Evolutionary conservation across 1,140 invertebrate species (phyloP).

Genomic region (Eumaeus atala): DNA sequence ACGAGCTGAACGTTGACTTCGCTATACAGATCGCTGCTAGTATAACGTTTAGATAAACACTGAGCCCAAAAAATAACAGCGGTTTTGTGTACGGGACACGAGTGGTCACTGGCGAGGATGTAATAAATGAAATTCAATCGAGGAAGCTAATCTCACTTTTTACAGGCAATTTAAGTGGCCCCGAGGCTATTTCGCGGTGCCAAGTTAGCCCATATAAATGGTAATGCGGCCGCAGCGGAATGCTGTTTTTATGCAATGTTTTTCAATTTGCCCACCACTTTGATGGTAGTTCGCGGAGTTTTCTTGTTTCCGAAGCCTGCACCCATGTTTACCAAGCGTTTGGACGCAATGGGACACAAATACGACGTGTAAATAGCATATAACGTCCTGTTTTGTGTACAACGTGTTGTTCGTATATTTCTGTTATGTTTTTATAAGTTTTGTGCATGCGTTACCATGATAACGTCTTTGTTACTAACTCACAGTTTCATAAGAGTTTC

Average conservation of each 20-base stretch:
- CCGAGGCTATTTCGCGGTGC: conserved; percentile 18
- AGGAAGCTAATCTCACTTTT: conserved; percentile 3
- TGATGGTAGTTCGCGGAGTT: conserved; percentile 35
- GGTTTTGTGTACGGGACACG: too few relatives aligned
- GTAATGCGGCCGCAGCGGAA: conserved; percentile 40
- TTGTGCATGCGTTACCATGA: too few relatives aligned
- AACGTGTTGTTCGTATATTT: background rate
- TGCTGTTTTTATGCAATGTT: conserved; percentile 47
- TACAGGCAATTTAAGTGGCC: conserved; percentile 13
- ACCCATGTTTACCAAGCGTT: background rate
- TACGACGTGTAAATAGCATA: background rate
- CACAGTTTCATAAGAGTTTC: too few relatives aligned
- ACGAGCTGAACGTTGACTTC: too few relatives aligned
- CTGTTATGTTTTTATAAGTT: background rate
- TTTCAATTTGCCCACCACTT: conserved; percentile 51
- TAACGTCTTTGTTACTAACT: background rate
- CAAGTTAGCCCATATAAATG: conserved; percentile 60
- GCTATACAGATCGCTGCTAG: too few relatives aligned
- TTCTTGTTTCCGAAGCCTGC: conserved; percentile 27
- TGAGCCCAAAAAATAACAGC: conserved; percentile 2
- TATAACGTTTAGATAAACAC: too few relatives aligned
- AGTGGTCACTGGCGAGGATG: background rate
- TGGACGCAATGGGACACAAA: conserved; percentile 2
- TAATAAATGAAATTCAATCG: conserved; percentile 8
- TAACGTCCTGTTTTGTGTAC: background rate